Evolutionary conservation across 2,888 invertebrate genomes (phyloP), one percentile per base, ranked within the genome.

Genomic region (Cecidostiba fungosa): DNA sequence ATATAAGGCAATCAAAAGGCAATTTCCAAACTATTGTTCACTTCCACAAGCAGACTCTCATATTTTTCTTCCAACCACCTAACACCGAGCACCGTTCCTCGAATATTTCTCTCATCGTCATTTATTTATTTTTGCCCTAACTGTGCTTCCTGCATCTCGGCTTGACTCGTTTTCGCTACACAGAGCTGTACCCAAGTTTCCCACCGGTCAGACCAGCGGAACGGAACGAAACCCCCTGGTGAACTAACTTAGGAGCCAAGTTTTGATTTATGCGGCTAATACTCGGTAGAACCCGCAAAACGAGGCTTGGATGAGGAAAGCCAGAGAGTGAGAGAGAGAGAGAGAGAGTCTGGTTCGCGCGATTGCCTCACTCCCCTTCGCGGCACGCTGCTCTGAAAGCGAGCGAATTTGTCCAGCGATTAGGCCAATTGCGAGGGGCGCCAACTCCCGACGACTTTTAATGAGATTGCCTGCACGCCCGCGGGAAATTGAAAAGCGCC

Each of bases 191-290:
- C 29, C 26, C 19, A 59, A 83, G 47, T 78, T 84, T 79, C 70
- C 59, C 43, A n/a, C 5, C 10, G 47, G 54, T 69, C 43, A 29
- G 23, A 39, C 43, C 69, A 29, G 29, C 72, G 39, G 19, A 89
- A 89, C 87, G 89, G 87, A 90, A 89, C 89, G 23, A 77, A 54
- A 76, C 14, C 43, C 54, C 23, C n/a, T 59, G 26, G 87, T 83
- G 87, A 89, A 90, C 89, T 89, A 91, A 91, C 89, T 91, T 89
- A 87, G 87, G 72, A 86, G 87, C 88, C 86, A 92, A 92, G 91
- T 92, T 92, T 91, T 92, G 92, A 92, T 92, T 92, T 92, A 92
- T 91, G 89, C 89, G 88, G 88, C 89, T 90, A 90, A 91, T 90
- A 90, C 90, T 90, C 89, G 88, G 89, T 89, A 90, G 88, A 79